Evolutionary conservation across 2,888 invertebrate species (phyloP).

Genomic region (Anarsia innoxiella): DNA sequence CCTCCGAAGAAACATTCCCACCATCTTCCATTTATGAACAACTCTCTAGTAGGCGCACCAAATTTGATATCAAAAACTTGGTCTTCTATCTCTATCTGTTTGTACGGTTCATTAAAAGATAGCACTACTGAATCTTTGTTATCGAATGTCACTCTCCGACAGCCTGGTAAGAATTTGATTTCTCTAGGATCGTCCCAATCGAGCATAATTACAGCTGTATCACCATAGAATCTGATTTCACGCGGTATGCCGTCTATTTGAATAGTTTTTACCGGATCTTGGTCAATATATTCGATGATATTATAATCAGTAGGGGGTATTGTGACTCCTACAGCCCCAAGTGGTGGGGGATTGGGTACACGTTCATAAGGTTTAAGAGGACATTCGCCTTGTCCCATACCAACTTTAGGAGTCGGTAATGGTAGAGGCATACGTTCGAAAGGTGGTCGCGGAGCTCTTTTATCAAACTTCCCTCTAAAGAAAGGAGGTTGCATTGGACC

Average conservation of each 20-base stretch:
- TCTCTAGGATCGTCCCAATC: constrained; percentile 91
- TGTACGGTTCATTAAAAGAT: constrained; percentile 80
- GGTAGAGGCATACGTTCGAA: constrained; percentile 45
- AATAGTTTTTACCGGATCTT: constrained; percentile 85
- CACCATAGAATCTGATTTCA: constrained; percentile 90
- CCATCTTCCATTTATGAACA: constrained; percentile 91
- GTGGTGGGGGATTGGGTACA: constrained; percentile 44
- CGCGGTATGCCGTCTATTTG: constrained; percentile 87
- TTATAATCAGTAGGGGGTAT: constrained; percentile 55
- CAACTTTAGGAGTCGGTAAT: constrained; percentile 51
- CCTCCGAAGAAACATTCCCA: constrained; percentile 96
- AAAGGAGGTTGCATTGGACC: constrained; percentile 41
- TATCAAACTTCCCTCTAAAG: constrained; percentile 52
- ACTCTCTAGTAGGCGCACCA: constrained; percentile 93
- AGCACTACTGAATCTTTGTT: constrained; percentile 81
- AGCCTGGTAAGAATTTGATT: constrained; percentile 88
- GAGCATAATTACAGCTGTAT: constrained; percentile 88
- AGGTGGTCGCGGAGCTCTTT: constrained; percentile 36
- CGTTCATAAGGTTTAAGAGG: constrained; percentile 55
- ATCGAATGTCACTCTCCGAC: constrained; percentile 83
- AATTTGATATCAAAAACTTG: constrained; percentile 86
- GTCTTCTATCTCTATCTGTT: constrained; percentile 83
- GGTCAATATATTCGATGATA: constrained; percentile 60
- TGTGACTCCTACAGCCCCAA: constrained; percentile 50
- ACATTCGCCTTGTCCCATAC: constrained; percentile 50